Base-by-base conservation (phyloP, 2,113 vertebrate genomes). In the Microcebus murinus region DNA sequence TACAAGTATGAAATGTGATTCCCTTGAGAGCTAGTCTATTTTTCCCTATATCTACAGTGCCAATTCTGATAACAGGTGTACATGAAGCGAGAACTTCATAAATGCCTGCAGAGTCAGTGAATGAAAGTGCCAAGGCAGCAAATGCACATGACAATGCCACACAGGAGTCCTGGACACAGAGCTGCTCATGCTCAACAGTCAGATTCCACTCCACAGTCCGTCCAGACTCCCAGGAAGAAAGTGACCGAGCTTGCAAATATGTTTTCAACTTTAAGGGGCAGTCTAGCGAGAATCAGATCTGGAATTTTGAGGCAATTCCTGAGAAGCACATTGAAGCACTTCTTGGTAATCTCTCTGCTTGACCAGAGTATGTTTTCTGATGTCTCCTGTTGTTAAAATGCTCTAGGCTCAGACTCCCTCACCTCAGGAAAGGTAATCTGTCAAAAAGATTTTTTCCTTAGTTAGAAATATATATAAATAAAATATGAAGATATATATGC, bases 391-490 rank as follows among this genome's bases (percentile, higher is more conserved):
- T 25, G 68, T 57, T 79, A 52, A 65, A 76, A 81, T 50, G 20
- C 31, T 83, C 34, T 42, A 27, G 50, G 21, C 11, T 85, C 57
- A n/a, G 31, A 87, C 21, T n/a, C 55, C 39, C 13, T 68, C 17
- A 36, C 52, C 31, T 95, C 11, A 29, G 65, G 36, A 91, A 79
- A 86, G 36, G 50, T 68, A 87, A 84, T 9, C 61, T 18, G n/a
- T 34, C 17, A 42, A 39, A 83, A 83, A 63, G 4, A 1, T 4
- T 81, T 89, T 83, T 29, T 8, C n/a, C 34, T n/a, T 34, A 83
- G 34, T n/a, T 88, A 94, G 48, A 83, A 93, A 87, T 68, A 81
- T 31, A 52, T 52, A 73, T 71, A 42, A 94, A 67, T 65, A 82
- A 92, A 74, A 88, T 29, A 68, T 21, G 42, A 80, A 77, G 23